Percentiles rank a stretch among this genome's conserved stretches.
phyloP scores from a whole-genome alignment of 64 coral and sea anemone species.

The Platygyra sinensis region DNA sequence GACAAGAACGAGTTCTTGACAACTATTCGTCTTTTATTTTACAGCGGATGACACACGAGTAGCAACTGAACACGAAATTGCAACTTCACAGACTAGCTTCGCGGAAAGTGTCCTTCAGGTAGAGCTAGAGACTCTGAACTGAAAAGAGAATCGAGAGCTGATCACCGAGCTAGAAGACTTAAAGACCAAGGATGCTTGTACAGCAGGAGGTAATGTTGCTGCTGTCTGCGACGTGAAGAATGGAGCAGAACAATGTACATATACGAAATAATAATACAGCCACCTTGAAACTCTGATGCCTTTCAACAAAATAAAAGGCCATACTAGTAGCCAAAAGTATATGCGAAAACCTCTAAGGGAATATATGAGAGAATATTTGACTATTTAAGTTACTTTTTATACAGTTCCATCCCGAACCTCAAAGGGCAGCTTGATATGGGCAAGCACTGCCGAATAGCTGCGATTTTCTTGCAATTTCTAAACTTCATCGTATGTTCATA shows the following conservation, averaged over 20 bases:
- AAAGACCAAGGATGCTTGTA: not conserved
- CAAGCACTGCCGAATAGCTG: too few species aligned
- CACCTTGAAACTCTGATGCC: too few species aligned
- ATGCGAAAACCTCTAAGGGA: too few species aligned
- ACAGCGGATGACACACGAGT: not conserved
- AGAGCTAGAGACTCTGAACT: not conserved
- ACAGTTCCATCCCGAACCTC: too few species aligned
- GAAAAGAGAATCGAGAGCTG: not conserved
- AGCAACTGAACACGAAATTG: not conserved
- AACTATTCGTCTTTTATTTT: not conserved
- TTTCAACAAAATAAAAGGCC: too few species aligned
- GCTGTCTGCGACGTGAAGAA: not conserved
- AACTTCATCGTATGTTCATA: too few species aligned
- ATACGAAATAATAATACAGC: not conserved
- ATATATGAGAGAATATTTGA: too few species aligned
- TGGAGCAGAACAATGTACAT: not conserved
- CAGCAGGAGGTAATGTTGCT: not conserved
- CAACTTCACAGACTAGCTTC: not conserved
- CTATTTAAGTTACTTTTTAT: too few species aligned
- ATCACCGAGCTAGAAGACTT: not conserved
- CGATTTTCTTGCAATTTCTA: too few species aligned
- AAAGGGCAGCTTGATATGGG: too few species aligned
- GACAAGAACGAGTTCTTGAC: too few species aligned
- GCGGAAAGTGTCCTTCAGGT: not conserved
- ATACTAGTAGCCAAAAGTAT: too few species aligned